Percentiles rank a stretch among this genome's conserved stretches.
Conservation (phyloP, 2,113 vertebrate species). For the Pao palembangensis region DNA sequence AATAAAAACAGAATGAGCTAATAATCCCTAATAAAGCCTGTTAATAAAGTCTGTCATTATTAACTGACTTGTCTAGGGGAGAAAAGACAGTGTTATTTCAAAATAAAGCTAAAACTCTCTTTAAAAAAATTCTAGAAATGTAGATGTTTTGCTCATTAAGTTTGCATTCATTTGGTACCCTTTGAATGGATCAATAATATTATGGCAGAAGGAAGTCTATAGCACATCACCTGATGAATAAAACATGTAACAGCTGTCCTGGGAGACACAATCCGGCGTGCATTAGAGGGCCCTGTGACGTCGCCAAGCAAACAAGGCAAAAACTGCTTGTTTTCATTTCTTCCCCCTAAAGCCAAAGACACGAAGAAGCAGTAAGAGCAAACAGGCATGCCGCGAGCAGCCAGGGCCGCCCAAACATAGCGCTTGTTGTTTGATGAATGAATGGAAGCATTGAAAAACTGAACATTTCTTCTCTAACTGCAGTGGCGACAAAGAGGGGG, state of each 20-base stretch:
- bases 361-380: constrained; percentile 52
- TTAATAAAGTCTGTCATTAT: too few relatives aligned
- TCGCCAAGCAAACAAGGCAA: constrained; percentile 70
- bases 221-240: constrained; percentile 63
- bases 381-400: constrained; percentile 48
- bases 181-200: constrained; percentile 65
- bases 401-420: constrained; percentile 62
- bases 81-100: too few relatives aligned
- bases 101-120: neutral
- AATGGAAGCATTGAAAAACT: constrained; percentile 67
- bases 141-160: constrained; percentile 9
- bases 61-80: too few relatives aligned
- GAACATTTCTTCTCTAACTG: constrained; percentile 56
- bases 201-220: constrained; percentile 60
- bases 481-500: constrained; percentile 55
- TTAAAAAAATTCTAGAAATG: neutral
- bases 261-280: constrained; percentile 62
- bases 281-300: constrained; percentile 60
- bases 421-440: constrained; percentile 67
- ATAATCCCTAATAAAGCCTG: too few relatives aligned
- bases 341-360: constrained; percentile 59
- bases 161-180: constrained; percentile 53
- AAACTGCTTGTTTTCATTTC: constrained; percentile 52
- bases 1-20: too few relatives aligned
- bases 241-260: constrained; percentile 66